phyloP scores from a whole-genome alignment of 2,113 vertebrate species.

The Caracal caracal region DNA sequence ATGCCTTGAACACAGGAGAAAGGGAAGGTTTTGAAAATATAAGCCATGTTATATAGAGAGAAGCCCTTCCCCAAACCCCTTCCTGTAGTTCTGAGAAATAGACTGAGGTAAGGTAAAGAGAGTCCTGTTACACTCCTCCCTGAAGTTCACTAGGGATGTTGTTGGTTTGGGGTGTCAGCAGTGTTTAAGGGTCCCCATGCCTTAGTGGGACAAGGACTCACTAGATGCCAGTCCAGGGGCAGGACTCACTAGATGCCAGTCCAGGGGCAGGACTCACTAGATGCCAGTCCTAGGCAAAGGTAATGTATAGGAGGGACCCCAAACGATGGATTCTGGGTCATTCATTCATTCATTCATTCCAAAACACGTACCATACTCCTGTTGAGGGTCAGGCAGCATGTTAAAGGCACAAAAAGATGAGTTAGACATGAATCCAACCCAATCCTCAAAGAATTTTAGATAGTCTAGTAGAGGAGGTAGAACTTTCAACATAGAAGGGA shows the following conservation, averaged over 20 bases:
- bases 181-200: background rate
- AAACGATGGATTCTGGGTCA: background rate
- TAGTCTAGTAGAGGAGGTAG: background rate
- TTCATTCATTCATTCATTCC: background rate
- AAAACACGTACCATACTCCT: background rate
- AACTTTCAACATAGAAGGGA: background rate
- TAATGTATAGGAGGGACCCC: background rate
- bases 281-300: background rate
- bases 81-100: background rate
- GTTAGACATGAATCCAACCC: background rate
- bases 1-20: background rate
- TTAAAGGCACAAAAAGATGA: background rate
- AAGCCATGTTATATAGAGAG: background rate
- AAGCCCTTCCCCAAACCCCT: background rate
- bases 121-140: background rate
- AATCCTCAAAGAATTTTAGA: background rate
- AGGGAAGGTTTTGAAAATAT: conserved; percentile 28
- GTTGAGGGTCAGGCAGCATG: background rate
- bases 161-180: background rate
- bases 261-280: background rate
- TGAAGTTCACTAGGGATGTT: background rate
- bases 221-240: background rate
- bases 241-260: background rate
- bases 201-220: background rate
- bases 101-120: background rate